These are phyloP conservation scores for Hyposoter didymator DNA, from an alignment of 2,888 invertebrate genomes.

Conservation along the genomic window DNA sequence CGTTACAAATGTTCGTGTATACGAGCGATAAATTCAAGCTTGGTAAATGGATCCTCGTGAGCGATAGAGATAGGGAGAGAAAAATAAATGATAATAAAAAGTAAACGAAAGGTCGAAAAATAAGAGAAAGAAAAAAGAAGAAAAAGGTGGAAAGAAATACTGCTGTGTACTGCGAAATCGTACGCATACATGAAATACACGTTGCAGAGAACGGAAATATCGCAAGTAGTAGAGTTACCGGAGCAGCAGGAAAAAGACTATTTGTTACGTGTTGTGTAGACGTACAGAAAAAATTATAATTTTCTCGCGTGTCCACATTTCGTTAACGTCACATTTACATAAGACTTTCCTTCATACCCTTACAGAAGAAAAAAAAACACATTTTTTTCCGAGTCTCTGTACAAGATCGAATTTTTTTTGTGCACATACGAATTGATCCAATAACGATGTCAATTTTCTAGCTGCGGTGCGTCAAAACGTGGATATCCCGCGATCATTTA, in stretches of 20 bases:
- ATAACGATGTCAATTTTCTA: not conserved
- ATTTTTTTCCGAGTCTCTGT: too few relatives aligned
- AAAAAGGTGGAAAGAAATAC: constrained; percentile 11
- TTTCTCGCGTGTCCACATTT: constrained; percentile 57
- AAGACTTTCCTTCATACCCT: not conserved
- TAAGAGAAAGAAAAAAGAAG: not conserved
- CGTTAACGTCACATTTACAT: constrained; percentile 11
- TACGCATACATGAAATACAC: not conserved
- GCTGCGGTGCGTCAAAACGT: not conserved
- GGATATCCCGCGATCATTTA: not conserved
- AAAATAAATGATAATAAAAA: constrained; percentile 47
- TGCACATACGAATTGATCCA: not conserved
- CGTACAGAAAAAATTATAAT: constrained; percentile 32
- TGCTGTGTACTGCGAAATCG: constrained; percentile 9
- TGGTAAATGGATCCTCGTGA: constrained; percentile 62
- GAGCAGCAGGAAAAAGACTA: constrained; percentile 9
- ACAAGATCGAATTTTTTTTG: too few relatives aligned
- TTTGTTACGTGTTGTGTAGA: constrained; percentile 11
- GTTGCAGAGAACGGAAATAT: not conserved
- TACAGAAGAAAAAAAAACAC: not conserved
- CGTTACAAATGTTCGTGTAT: constrained; percentile 65
- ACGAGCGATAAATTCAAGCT: constrained; percentile 65
- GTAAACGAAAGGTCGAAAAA: constrained; percentile 6
- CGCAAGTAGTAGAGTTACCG: not conserved
- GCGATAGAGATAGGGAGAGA: constrained; percentile 25